Conservation (phyloP, 2,888 invertebrate species). For the Oxytorus armatus region DNA sequence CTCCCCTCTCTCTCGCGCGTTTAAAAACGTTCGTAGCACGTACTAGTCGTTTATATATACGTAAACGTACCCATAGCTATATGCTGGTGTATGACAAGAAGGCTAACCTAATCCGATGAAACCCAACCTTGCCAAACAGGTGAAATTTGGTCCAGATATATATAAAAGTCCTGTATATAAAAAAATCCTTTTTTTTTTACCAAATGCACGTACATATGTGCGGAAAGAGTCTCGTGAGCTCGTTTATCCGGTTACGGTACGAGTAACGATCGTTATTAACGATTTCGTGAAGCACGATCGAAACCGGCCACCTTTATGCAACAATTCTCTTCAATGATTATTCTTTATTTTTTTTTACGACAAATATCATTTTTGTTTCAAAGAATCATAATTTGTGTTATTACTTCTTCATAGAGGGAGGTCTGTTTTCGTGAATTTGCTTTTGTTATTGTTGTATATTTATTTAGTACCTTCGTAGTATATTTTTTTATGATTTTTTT, state of each 20-base stretch:
- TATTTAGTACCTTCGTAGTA: not conserved
- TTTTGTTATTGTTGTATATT: not conserved
- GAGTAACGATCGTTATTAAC: constrained; percentile 34
- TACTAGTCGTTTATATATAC: constrained; percentile 1
- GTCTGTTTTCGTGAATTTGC: not conserved
- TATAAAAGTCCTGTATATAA: constrained; percentile 19
- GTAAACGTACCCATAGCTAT: not conserved
- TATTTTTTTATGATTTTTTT: not conserved
- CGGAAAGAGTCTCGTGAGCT: constrained; percentile 27
- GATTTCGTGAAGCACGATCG: constrained; percentile 41
- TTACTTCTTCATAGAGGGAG: not conserved
- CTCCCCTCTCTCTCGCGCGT: not conserved
- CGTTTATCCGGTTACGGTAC: constrained; percentile 50
- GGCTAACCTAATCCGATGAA: constrained; percentile 48
- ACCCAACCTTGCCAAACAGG: constrained; percentile 49
- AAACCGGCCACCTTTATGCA: constrained; percentile 6
- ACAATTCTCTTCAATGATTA: not conserved
- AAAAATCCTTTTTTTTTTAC: constrained; percentile 14
- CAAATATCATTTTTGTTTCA: not conserved
- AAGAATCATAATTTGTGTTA: not conserved
- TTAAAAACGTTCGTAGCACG: constrained; percentile 23
- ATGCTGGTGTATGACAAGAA: constrained; percentile 22
- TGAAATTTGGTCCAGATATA: constrained; percentile 52
- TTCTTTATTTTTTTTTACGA: not conserved
- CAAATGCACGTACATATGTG: constrained; percentile 2